Base-by-base conservation (phyloP, 2,888 invertebrate genomes). In the Nomada hirtipes region DNA sequence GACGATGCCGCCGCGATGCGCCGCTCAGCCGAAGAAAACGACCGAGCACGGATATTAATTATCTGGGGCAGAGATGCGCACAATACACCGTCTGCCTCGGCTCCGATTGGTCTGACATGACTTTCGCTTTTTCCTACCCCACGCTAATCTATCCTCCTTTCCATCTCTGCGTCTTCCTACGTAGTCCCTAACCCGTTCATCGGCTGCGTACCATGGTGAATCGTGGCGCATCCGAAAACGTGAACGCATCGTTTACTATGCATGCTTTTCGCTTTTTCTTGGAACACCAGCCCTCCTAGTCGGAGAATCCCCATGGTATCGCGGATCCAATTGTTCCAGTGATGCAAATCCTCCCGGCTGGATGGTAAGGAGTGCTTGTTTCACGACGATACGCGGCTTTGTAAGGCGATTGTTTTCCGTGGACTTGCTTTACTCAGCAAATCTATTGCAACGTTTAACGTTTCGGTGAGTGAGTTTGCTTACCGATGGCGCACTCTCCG, bases 41-140 rank as follows among this genome's bases (percentile, higher is more conserved):
- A 81, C 68, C 78, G 73, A 84, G 83, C 86, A 90, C 88, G 90
- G 91, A 92, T 91, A 91, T 91, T 91, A 91, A 92, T 92, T 92
- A 92, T 92, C 90, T 91, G 63, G 92, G 90, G 90, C 92, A 89
- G 71, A 91, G 89, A 89, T 89, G 89, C 88, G 87, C 86, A 89
- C 89, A 88, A 89, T 91, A 81, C 83, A 70, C 79, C 53, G 63
- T 72, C 82, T 73, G 83, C 79, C 85, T 78, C 79, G 74, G 69
- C 55, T 74, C 73, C 80, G 74, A 82, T 76, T 74, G 82, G 79
- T 79, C 75, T 77, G 81, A 77, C 86, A 76, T 85, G 88, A 91
- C 90, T 91, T 91, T 91, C 90, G 90, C 90, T 90, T 90, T 90
- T 90, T 86, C 86, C 86, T 86, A 80, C 84, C 78, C 85, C 73